Conservation (phyloP, 2,797 vertebrate species). For the Denticeps clupeoides region DNA sequence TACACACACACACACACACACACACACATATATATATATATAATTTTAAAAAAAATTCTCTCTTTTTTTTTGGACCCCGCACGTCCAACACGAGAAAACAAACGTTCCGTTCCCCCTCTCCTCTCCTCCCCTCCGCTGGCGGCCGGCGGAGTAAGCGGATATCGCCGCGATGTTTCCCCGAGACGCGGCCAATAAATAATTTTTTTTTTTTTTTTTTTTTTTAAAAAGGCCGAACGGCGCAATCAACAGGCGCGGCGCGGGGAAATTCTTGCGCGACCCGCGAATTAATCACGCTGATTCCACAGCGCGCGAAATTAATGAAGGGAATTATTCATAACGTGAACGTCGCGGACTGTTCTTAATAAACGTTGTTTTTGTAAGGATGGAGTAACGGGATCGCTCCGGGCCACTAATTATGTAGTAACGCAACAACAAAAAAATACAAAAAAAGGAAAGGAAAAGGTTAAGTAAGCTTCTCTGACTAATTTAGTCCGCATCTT, state of each 20-base stretch:
- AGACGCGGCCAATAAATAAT: slow-evolving; percentile 65
- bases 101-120: too few relatives aligned
- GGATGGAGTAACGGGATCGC: slow-evolving; percentile 63
- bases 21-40: background rate
- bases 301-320: slow-evolving; percentile 61
- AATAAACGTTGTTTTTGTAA: slow-evolving; percentile 71
- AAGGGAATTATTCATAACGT: slow-evolving; percentile 73
- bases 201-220: too few relatives aligned
- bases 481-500: slow-evolving; percentile 57
- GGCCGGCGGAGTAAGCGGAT: slow-evolving; percentile 45
- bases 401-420: slow-evolving; percentile 63
- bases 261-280: slow-evolving; percentile 63
- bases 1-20: too few relatives aligned
- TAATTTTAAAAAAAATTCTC: background rate
- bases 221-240: slow-evolving; percentile 51
- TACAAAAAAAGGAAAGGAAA: too few relatives aligned
- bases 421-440: too few relatives aligned
- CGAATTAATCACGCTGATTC: slow-evolving; percentile 73
- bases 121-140: too few relatives aligned
- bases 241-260: slow-evolving; percentile 68
- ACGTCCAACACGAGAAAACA: too few relatives aligned
- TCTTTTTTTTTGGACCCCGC: too few relatives aligned
- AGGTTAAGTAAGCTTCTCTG: slow-evolving; percentile 59
- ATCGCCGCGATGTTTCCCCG: slow-evolving; percentile 41
- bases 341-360: slow-evolving; percentile 61